Conservation (phyloP, 2,888 invertebrate genomes). For the Idaea straminata region DNA sequence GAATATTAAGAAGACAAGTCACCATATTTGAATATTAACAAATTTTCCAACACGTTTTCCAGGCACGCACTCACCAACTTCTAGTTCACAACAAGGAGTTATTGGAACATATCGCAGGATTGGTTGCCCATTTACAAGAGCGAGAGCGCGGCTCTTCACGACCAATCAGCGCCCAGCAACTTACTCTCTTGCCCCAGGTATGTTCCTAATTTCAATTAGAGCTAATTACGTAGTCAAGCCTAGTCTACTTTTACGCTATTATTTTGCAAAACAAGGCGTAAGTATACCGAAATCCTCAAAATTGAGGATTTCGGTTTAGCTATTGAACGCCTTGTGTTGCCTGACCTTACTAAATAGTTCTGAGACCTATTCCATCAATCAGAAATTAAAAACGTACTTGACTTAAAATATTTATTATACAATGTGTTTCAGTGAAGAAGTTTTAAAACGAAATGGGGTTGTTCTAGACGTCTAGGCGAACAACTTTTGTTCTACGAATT, state of each 20-base stretch:
- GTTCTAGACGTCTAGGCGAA: no score
- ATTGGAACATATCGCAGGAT: slow-evolving; percentile 94
- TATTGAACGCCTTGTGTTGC: neutral
- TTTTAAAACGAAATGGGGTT: no score
- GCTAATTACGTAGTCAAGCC: slow-evolving; percentile 4
- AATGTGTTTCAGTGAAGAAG: no score
- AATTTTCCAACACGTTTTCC: slow-evolving; percentile 25
- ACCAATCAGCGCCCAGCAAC: slow-evolving; percentile 78
- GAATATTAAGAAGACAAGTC: no score
- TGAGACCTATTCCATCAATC: neutral
- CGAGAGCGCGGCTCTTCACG: slow-evolving; percentile 85
- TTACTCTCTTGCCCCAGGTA: slow-evolving; percentile 86
- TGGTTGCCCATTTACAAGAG: slow-evolving; percentile 93
- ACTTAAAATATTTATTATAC: no score
- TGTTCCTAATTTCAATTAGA: slow-evolving; percentile 9
- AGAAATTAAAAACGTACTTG: neutral
- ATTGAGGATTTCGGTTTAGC: neutral
- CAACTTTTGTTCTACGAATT: no score
- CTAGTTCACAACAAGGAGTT: slow-evolving; percentile 97
- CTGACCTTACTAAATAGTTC: neutral
- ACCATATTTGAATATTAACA: no score
- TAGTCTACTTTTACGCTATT: slow-evolving; percentile 19
- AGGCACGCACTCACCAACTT: slow-evolving; percentile 95
- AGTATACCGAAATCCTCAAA: no score
- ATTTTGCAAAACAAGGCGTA: slow-evolving; percentile 15